Base-by-base conservation (phyloP, 2,888 invertebrate genomes). In the Capitulum mitella region DNA sequence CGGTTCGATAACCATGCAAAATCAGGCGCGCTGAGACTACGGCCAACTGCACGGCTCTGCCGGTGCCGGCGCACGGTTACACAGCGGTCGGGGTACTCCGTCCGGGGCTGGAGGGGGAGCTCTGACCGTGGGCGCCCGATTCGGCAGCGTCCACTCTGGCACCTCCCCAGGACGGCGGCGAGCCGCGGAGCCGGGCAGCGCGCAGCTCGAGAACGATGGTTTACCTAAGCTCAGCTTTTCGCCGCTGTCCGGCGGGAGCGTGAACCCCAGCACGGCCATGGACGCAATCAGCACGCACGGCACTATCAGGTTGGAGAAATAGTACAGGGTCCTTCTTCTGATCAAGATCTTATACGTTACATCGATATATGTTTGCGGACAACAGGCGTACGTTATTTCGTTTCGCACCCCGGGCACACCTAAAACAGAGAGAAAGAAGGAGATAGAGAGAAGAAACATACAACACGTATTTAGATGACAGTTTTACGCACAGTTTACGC, bases 371-470 rank as follows among this genome's bases (percentile, higher is more conserved):
- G 95, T 95, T 88, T 97, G 97, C 83, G 97, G 97, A 87, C 98
- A 98, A 89, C 98, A 98, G 86, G 96, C 94, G 89, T 96, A 97
- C 88, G 92, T 93, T 86, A 95, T 94, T 87, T 92, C 93, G 87
- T 95, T 96, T 86, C 95, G 91, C 87, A 94, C 93, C 83, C 94
- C 96, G 82, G 96, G 96, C 85, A 96, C 94, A 86, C 94, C 96
- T 95, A 88, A 84, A 84, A 79, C 78, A 79, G 58, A 81, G 78
- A 58, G 58, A 58, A 58, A 29, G 58, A 29, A 14, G 29, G 58
- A 58, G 58, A 29, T 58, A 58, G 58, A 29, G 58, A 29, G n/a
- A 58, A 29, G n/a, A 43, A 43, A 29, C 58, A 29, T 6, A 19
- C 22, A 51, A 51, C 51, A 51, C 51, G 51, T 22, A 51, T 51